Evolutionary conservation across 2,797 vertebrate genomes (phyloP), one percentile per base, ranked within the genome.

Genomic region (Zalophus californianus): DNA sequence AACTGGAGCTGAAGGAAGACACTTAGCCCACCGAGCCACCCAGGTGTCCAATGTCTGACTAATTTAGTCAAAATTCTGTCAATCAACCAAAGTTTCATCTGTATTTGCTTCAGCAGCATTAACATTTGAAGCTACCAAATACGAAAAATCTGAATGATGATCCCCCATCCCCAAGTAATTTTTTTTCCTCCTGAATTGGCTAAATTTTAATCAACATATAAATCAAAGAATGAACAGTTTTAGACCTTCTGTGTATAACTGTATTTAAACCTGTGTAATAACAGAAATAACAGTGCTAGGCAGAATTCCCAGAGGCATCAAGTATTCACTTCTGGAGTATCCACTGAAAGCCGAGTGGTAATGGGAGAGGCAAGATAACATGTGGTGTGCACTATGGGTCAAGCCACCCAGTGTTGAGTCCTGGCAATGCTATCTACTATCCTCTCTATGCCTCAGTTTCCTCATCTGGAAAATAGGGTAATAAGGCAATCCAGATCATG

Each of bases 201-300:
- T 60, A 83, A 87, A 95, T 14, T 27, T 95, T 77, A 85, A 89
- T n/a, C 85, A 92, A 86, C 52, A n/a, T 29, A 91, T 38, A 91
- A 87, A 54, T 50, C 0, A 68, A 94, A 92, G 75, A 73, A 50
- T 72, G 7, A 56, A 27, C 50, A 64, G 5, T 58, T 50, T 27
- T 62, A 78, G 13, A 66, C 7, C 21, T 77, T 94, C 87, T 35
- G 8, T 13, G 44, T 73, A n/a, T 0, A 10, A 60, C 62, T 85
- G 15, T 62, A 29, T 38, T 84, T 20, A 68, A 86, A 95, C 9
- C 50, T 50, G 29, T 83, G 70, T 50, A 94, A 52, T 16, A 77
- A 27, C 14, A 95, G 27, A 91, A 27, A 41, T 62, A 35, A 14
- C 10, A 12, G 11, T 32, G 52, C 27, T 50, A 54, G 4, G 20